phyloP scores from a whole-genome alignment of 2,888 invertebrate species.

The Polyommatus icarus region DNA sequence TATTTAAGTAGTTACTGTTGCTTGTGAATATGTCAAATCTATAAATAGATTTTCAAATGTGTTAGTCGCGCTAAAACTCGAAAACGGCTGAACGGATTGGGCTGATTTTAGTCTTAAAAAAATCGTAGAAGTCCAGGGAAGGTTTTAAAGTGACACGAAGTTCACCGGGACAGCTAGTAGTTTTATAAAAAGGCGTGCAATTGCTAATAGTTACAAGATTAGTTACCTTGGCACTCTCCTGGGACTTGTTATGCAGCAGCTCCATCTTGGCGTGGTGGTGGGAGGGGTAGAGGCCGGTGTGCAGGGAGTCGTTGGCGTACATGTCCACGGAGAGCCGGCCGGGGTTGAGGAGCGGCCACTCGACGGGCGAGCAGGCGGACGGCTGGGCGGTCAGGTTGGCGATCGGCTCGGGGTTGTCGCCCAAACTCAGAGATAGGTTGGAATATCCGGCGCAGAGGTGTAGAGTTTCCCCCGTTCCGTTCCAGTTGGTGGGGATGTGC shows the following conservation, averaged over 20 bases:
- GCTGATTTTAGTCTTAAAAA: too few species aligned
- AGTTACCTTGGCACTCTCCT: slow-evolving; percentile 87
- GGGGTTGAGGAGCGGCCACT: slow-evolving; percentile 83
- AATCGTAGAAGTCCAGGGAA: too few species aligned
- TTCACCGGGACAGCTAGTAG: too few species aligned
- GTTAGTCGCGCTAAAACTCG: too few species aligned
- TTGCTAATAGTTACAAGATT: too few species aligned
- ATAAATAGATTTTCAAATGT: too few species aligned
- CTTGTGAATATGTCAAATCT: too few species aligned
- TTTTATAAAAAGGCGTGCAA: neutral
- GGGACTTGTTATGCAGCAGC: slow-evolving; percentile 86
- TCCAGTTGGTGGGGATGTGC: slow-evolving; percentile 88
- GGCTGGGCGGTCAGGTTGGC: slow-evolving; percentile 85
- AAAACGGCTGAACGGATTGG: too few species aligned
- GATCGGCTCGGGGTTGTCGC: slow-evolving; percentile 71
- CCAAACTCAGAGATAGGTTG: slow-evolving; percentile 83
- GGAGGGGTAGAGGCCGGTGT: slow-evolving; percentile 80
- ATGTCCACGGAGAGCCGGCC: slow-evolving; percentile 85
- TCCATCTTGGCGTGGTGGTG: slow-evolving; percentile 91
- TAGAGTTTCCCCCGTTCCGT: slow-evolving; percentile 83
- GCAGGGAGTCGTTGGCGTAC: slow-evolving; percentile 82
- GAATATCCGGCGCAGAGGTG: slow-evolving; percentile 90
- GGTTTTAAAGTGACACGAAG: too few species aligned
- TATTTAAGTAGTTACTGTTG: too few species aligned
- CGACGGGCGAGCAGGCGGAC: slow-evolving; percentile 85